These are phyloP conservation scores for Argentina silus DNA, from an alignment of 2,797 vertebrate species.

Conservation along the genomic window DNA sequence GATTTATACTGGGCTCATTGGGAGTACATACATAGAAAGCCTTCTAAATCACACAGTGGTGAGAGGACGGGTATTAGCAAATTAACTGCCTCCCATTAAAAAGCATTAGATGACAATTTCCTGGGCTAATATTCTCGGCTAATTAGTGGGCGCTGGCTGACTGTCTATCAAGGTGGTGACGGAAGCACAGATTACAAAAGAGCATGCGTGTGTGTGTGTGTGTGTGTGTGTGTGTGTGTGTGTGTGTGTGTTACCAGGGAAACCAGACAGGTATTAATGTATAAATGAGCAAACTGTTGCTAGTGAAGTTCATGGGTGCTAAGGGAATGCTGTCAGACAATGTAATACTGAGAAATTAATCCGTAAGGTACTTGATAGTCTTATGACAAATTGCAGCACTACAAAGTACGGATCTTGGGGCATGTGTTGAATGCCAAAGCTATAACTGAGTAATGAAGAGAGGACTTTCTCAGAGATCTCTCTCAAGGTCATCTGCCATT, in stretches of 20 bases:
- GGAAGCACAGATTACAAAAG: constrained; percentile 45
- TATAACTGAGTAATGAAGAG: neutral
- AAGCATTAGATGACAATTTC: constrained; percentile 54
- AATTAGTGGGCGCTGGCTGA: constrained; percentile 57
- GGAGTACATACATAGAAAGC: constrained; percentile 31
- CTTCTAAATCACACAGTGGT: constrained; percentile 40
- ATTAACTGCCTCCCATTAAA: constrained; percentile 61
- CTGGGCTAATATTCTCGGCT: constrained; percentile 54
- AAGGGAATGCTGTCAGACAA: constrained; percentile 29
- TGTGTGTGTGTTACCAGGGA: constrained; percentile 16
- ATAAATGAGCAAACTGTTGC: constrained; percentile 58
- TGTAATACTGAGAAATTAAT: constrained; percentile 37
- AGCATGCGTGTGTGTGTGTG: constrained; percentile 42
- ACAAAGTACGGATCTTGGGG: neutral
- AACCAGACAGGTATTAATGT: constrained; percentile 52
- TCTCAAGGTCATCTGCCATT: constrained; percentile 70
- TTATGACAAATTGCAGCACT: constrained; percentile 2
- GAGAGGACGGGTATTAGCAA: constrained; percentile 50
- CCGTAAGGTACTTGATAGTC: constrained; percentile 13
- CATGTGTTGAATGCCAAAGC: neutral
- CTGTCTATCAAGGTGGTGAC: constrained; percentile 63
- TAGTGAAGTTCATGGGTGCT: constrained; percentile 46
- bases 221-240: constrained; percentile 33
- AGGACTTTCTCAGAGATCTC: constrained; percentile 29
- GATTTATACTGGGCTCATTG: constrained; percentile 55